These are phyloP conservation scores for Australoheros scitulus DNA, from an alignment of 2,113 vertebrate species.

Conservation along the genomic window DNA sequence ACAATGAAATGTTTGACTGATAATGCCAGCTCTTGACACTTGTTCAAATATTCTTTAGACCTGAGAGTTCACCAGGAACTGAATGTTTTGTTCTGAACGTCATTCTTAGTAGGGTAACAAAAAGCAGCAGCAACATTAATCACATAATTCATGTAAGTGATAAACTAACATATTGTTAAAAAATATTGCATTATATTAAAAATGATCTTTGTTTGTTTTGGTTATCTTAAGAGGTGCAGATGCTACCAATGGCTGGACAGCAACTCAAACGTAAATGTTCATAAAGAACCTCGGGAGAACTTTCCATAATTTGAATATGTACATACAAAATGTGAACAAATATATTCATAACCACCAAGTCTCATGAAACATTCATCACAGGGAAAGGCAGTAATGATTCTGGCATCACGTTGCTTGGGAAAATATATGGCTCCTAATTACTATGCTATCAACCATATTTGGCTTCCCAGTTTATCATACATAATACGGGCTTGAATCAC, in stretches of 20 bases:
- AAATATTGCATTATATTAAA: background rate
- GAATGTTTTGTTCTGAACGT: background rate
- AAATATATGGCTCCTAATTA: slow-evolving; percentile 72
- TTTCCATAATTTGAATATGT: slow-evolving; percentile 57
- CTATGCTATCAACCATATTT: slow-evolving; percentile 62
- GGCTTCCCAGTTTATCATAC: slow-evolving; percentile 50
- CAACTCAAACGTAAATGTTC: slow-evolving; percentile 19
- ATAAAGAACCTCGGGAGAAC: slow-evolving; percentile 28
- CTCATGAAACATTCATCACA: slow-evolving; percentile 73
- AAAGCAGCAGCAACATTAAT: background rate
- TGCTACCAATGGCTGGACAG: background rate
- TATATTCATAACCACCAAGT: slow-evolving; percentile 61
- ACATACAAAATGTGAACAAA: slow-evolving; percentile 67
- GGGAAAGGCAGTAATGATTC: slow-evolving; percentile 58
- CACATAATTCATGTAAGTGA: background rate
- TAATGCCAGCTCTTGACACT: background rate
- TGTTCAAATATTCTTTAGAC: background rate
- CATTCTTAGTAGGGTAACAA: background rate
- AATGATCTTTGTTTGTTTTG: background rate
- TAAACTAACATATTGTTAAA: background rate
- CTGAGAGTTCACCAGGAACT: background rate
- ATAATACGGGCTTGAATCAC: slow-evolving; percentile 49
- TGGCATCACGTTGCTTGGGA: slow-evolving; percentile 37
- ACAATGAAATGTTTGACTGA: slow-evolving; percentile 1
- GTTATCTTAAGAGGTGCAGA: background rate